These are phyloP conservation scores for Myathropa florea DNA, from an alignment of 2,888 invertebrate species.

Conservation along the genomic window DNA sequence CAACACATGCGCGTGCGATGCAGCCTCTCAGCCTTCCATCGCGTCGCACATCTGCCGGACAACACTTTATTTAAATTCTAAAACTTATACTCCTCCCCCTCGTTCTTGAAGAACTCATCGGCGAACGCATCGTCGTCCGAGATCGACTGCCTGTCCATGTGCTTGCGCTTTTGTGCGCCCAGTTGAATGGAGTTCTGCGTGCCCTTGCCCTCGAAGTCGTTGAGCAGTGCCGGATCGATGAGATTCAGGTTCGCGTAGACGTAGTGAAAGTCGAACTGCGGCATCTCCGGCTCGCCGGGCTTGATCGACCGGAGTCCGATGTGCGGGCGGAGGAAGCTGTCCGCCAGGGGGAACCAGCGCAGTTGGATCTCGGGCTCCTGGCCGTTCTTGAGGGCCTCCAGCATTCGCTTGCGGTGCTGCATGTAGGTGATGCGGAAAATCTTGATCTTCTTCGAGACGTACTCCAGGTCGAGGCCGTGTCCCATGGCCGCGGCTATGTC, in stretches of 20 bases:
- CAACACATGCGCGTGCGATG: too few species aligned
- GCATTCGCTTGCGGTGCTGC: conserved; percentile 74
- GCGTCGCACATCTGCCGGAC: too few species aligned
- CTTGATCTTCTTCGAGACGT: conserved; percentile 74
- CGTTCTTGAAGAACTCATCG: conserved; percentile 49
- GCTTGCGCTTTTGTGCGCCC: conserved; percentile 18
- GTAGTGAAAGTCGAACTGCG: conserved; percentile 74
- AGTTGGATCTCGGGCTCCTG: conserved; percentile 72
- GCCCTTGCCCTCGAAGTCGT: conserved; percentile 73
- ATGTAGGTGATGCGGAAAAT: conserved; percentile 76
- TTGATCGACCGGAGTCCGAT: conserved; percentile 74
- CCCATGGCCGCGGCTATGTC: conserved; percentile 75
- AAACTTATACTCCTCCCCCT: not conserved
- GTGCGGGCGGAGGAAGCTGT: conserved; percentile 74
- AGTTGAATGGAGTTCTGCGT: conserved; percentile 73
- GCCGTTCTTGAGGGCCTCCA: conserved; percentile 71
- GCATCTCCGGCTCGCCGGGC: conserved; percentile 72
- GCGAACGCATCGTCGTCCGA: conserved; percentile 48
- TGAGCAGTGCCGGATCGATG: conserved; percentile 73
- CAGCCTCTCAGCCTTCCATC: too few species aligned
- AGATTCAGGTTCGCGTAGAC: conserved; percentile 74
- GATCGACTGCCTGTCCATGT: not conserved
- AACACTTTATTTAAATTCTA: not conserved
- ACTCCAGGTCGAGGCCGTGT: conserved; percentile 71
- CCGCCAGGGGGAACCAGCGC: conserved; percentile 74